phyloP scores from a whole-genome alignment of 2,797 vertebrate species.

The Sorex maritimensis region DNA sequence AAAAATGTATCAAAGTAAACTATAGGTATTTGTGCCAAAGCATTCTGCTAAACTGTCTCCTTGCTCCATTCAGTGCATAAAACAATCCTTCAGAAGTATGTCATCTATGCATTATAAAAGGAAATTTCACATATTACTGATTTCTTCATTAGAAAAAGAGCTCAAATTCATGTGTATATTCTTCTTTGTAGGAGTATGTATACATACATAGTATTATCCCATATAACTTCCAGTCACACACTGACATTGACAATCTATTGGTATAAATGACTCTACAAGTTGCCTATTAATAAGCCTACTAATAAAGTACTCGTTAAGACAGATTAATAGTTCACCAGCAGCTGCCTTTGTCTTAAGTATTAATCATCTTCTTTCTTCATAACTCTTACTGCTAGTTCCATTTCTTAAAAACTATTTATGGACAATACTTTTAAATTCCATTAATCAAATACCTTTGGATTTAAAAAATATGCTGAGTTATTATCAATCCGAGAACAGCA shows the following conservation, averaged over 20 bases:
- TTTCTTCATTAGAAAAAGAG: conserved; percentile 49
- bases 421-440: conserved; percentile 76
- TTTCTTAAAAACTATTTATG: conserved; percentile 76
- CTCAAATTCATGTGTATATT: conserved; percentile 59
- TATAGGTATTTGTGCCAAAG: conserved; percentile 90
- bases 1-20: conserved; percentile 89
- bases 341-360: conserved; percentile 61
- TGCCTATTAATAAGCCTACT: conserved; percentile 33
- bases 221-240: neutral
- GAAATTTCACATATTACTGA: conserved; percentile 46
- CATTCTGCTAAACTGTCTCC: conserved; percentile 88
- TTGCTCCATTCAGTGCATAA: conserved; percentile 88
- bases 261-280: conserved; percentile 39
- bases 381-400: conserved; percentile 77
- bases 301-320: conserved; percentile 20
- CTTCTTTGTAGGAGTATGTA: neutral
- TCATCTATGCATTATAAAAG: conserved; percentile 67
- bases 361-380: conserved; percentile 68
- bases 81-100: conserved; percentile 86
- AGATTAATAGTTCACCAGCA: conserved; percentile 26
- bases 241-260: conserved; percentile 1
- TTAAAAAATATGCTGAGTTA: conserved; percentile 59
- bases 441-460: conserved; percentile 24
- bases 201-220: neutral
- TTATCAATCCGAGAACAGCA: conserved; percentile 25